Percentiles rank a stretch among this genome's conserved stretches.
Evolutionary conservation across 2,113 vertebrate genomes (phyloP).

Genomic region (Poeciliopsis retropinna): DNA sequence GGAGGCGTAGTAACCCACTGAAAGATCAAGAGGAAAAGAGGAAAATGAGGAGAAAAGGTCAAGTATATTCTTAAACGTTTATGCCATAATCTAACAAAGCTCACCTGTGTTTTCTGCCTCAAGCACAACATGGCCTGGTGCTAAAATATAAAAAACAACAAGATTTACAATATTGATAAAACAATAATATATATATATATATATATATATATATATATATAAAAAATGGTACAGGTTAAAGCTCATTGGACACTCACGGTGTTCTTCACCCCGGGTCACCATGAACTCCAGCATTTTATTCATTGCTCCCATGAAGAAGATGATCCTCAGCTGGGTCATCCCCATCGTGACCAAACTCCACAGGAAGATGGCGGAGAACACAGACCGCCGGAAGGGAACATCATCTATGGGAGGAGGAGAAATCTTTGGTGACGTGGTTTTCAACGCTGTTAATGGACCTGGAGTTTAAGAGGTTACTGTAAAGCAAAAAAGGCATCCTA

Average conservation of each 20-base stretch:
- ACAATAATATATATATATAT: background rate
- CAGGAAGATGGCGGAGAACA: slow-evolving; percentile 88
- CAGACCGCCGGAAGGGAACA: slow-evolving; percentile 82
- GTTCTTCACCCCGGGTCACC: slow-evolving; percentile 63
- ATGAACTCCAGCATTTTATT: slow-evolving; percentile 91
- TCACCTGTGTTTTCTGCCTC: slow-evolving; percentile 58
- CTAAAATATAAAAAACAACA: slow-evolving; percentile 58
- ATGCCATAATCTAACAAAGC: background rate
- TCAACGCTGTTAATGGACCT: background rate
- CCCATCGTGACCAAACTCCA: slow-evolving; percentile 93
- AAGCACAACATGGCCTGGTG: slow-evolving; percentile 31
- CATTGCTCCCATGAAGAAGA: slow-evolving; percentile 94
- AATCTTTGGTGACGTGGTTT: background rate
- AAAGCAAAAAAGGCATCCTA: background rate
- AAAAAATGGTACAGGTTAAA: background rate
- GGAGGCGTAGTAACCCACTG: slow-evolving; percentile 87
- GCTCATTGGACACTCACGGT: slow-evolving; percentile 62
- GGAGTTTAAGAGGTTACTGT: background rate
- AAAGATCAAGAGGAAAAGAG: background rate
- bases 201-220: too few species aligned
- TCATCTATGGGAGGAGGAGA: slow-evolving; percentile 62
- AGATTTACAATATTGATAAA: background rate
- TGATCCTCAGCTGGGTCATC: slow-evolving; percentile 89
- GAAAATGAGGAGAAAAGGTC: background rate
- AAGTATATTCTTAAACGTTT: background rate